A percentile compares a stretch with the other conserved stretches of the same genome.
These are phyloP conservation scores for Drosophila tristis DNA, from an alignment of 1,140 invertebrate species.

Conservation along the genomic window DNA sequence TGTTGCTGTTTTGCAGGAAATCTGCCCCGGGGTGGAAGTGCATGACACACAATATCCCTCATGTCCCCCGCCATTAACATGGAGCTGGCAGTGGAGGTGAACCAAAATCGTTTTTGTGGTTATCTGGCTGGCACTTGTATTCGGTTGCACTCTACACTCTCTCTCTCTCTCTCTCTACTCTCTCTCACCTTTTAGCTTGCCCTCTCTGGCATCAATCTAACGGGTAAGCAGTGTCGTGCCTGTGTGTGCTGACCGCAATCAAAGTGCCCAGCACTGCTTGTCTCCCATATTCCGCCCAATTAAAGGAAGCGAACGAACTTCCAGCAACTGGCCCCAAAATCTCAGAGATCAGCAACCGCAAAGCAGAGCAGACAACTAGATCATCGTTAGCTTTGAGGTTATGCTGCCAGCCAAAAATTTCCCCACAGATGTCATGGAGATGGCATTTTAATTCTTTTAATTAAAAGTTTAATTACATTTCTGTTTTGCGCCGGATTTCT, in stretches of 20 bases:
- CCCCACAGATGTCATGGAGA: conserved; percentile 57
- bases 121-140: conserved; percentile 70
- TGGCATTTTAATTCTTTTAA: conserved; percentile 69
- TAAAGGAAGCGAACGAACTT: conserved; percentile 18
- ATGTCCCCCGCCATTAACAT: conserved; percentile 54
- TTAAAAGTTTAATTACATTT: conserved; percentile 75
- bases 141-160: conserved; percentile 54
- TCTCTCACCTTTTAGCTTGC: conserved; percentile 32
- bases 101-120: conserved; percentile 77
- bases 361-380: conserved; percentile 15
- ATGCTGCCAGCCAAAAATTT: conserved; percentile 30
- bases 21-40: conserved; percentile 64
- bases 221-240: conserved; percentile 52
- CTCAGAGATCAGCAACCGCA: too few species aligned
- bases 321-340: too few species aligned
- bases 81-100: conserved; percentile 30
- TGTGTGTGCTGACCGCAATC: conserved; percentile 29
- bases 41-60: conserved; percentile 70
- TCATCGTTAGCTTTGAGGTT: conserved; percentile 34
- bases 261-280: conserved; percentile 35
- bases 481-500: conserved; percentile 46
- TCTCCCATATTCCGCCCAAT: conserved; percentile 30
- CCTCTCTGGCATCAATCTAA: conserved; percentile 33
- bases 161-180: not conserved
- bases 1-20: conserved; percentile 6